phyloP scores from a whole-genome alignment of 1,140 invertebrate species.

The Bacillus rossius region DNA sequence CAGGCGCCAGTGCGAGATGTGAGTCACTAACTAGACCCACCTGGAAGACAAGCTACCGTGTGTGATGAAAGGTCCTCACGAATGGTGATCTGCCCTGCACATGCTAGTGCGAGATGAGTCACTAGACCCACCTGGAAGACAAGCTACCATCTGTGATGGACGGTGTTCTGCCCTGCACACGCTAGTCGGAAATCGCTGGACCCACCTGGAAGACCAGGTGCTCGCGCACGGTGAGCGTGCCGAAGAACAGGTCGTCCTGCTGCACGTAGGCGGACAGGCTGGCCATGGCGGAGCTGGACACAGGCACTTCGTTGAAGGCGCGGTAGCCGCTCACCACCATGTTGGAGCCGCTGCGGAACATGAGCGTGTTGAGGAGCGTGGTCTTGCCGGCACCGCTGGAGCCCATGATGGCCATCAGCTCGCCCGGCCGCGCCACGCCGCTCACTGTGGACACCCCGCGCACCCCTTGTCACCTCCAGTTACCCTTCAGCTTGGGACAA shows the following conservation, averaged over 20 bases:
- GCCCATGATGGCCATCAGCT: constrained; percentile 89
- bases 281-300: constrained; percentile 55
- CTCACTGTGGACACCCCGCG: background rate
- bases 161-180: too few species aligned
- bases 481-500: background rate
- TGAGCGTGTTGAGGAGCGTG: constrained; percentile 87
- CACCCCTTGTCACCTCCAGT: background rate
- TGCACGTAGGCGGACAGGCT: constrained; percentile 90
- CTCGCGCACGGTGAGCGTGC: constrained; percentile 85
- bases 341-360: constrained; percentile 63
- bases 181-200: too few species aligned
- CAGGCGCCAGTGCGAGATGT: too few species aligned
- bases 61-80: too few species aligned
- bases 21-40: too few species aligned
- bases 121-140: too few species aligned
- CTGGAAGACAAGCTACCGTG: too few species aligned
- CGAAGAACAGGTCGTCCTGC: constrained; percentile 92
- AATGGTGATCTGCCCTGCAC: too few species aligned
- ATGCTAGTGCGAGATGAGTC: too few species aligned
- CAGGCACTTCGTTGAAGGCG: constrained; percentile 63
- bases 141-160: too few species aligned
- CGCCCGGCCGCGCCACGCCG: constrained; percentile 82
- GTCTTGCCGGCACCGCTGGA: constrained; percentile 95
- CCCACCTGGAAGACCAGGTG: constrained; percentile 81
- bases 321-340: constrained; percentile 64